Percentiles rank a stretch among this genome's conserved stretches.
Conservation (phyloP, 2,888 invertebrate genomes). For the Drosophila recens region DNA sequence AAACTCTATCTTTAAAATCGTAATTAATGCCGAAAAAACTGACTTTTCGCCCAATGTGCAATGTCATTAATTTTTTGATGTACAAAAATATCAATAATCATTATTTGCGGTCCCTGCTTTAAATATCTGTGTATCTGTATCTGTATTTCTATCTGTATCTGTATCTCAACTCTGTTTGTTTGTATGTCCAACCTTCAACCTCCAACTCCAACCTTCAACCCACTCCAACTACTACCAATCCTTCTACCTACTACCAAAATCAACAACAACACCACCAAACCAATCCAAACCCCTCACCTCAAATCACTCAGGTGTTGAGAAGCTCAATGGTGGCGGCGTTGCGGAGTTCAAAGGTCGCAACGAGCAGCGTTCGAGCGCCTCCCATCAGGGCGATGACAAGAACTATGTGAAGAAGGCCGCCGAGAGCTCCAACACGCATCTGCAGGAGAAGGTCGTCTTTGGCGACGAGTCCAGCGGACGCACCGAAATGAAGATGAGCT, state of each 20-base stretch:
- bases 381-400: slow-evolving; percentile 86
- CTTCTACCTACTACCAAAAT: slow-evolving; percentile 60
- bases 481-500: slow-evolving; percentile 84
- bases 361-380: slow-evolving; percentile 87
- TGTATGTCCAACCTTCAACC: slow-evolving; percentile 52
- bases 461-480: slow-evolving; percentile 86
- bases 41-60: too few relatives aligned
- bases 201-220: slow-evolving; percentile 16
- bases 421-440: slow-evolving; percentile 85
- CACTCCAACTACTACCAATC: slow-evolving; percentile 15
- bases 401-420: slow-evolving; percentile 86
- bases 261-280: slow-evolving; percentile 21
- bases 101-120: too few relatives aligned
- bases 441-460: slow-evolving; percentile 86
- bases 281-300: background rate
- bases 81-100: too few relatives aligned
- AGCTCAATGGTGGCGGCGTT: slow-evolving; percentile 88
- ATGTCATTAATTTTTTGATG: too few relatives aligned
- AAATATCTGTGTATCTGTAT: background rate
- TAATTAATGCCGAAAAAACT: too few relatives aligned
- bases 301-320: slow-evolving; percentile 86
- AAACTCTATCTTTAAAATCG: too few relatives aligned
- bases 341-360: slow-evolving; percentile 89
- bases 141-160: slow-evolving; percentile 14
- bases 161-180: slow-evolving; percentile 53